Conservation (phyloP, 1,140 invertebrate species). For the Camponotus pennsylvanicus region DNA sequence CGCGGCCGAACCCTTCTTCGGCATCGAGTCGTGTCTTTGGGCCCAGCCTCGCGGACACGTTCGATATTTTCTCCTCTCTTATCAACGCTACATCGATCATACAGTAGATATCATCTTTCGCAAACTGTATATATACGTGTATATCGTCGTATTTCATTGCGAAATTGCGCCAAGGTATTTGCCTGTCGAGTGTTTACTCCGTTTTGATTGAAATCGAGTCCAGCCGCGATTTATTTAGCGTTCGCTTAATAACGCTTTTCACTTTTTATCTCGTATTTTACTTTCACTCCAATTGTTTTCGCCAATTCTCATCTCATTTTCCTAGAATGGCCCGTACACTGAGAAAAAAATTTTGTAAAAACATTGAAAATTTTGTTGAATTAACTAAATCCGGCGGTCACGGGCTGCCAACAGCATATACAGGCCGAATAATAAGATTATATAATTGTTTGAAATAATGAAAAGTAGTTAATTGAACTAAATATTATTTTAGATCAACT, state of each 20-base stretch:
- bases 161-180: constrained; percentile 4
- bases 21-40: background rate
- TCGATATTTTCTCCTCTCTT: background rate
- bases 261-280: constrained; percentile 41
- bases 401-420: no score
- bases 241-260: constrained; percentile 12
- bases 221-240: background rate
- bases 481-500: no score
- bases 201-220: background rate
- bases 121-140: background rate
- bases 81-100: background rate
- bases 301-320: constrained; percentile 58
- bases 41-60: background rate
- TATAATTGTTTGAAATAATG: no score
- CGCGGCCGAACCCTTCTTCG: constrained; percentile 35
- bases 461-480: no score
- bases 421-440: no score
- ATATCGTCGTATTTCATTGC: background rate
- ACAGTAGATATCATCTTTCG: constrained; percentile 26
- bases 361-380: no score
- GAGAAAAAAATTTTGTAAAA: no score
- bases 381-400: no score
- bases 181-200: background rate
- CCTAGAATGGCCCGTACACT: constrained; percentile 46
- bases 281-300: constrained; percentile 65